These are phyloP conservation scores for Tetropium fuscum DNA, from an alignment of 2,888 invertebrate species.

Conservation along the genomic window DNA sequence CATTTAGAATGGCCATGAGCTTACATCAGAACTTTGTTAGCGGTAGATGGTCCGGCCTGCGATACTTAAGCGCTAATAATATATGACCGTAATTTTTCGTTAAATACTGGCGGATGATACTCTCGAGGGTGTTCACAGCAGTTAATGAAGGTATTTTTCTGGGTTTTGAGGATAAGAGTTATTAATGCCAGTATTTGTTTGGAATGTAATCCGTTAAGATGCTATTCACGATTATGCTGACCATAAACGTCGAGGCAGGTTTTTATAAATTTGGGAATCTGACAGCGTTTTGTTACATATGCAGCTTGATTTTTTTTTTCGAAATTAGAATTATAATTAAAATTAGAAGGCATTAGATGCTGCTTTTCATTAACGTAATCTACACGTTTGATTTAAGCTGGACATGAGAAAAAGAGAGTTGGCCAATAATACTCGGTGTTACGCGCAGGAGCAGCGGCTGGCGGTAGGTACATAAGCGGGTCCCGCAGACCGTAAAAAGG, in stretches of 20 bases:
- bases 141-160: no score
- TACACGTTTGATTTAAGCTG: no score
- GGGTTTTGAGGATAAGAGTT: no score
- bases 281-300: not conserved
- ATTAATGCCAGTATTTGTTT: no score
- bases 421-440: no score
- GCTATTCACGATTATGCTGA: no score
- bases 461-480: slow-evolving; percentile 24
- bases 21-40: slow-evolving; percentile 17
- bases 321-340: not conserved
- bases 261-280: not conserved
- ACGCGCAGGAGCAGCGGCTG: not conserved
- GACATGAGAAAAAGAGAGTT: no score
- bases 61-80: not conserved
- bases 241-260: no score
- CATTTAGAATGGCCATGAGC: slow-evolving; percentile 17
- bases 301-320: not conserved
- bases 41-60: not conserved
- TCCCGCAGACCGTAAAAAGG: slow-evolving; percentile 38
- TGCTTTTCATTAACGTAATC: no score
- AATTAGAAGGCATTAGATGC: no score
- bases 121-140: no score
- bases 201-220: no score
- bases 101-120: slow-evolving; percentile 5
- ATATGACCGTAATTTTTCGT: not conserved